Conservation (phyloP, 2,797 vertebrate species). For the Pristis pectinata region DNA sequence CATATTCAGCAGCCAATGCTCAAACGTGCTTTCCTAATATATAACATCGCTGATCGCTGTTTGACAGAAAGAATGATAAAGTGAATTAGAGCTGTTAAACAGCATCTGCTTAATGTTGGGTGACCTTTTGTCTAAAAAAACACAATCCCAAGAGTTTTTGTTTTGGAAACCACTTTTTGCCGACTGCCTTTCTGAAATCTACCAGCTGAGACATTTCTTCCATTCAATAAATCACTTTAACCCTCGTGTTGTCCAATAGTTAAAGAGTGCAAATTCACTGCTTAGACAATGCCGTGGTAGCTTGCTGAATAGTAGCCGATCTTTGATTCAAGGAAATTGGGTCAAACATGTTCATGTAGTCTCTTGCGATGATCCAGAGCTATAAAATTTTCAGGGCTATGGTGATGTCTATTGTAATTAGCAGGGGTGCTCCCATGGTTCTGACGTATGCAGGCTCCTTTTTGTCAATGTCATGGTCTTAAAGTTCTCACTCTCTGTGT, state of each 20-base stretch:
- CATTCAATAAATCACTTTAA: not conserved
- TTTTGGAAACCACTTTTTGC: not conserved
- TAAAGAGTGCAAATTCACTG: not conserved
- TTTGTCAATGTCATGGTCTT: not conserved
- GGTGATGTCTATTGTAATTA: not conserved
- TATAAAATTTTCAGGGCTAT: no score
- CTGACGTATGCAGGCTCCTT: not conserved
- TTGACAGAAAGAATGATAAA: conserved; percentile 1
- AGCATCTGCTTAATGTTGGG: not conserved
- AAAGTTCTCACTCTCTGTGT: not conserved
- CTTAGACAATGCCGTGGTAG: not conserved
- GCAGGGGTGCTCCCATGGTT: not conserved
- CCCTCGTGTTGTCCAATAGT: not conserved
- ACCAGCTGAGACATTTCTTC: not conserved
- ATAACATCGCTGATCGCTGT: not conserved
- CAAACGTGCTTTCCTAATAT: not conserved
- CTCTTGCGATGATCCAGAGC: not conserved
- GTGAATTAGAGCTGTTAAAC: not conserved
- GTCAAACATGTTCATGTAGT: no score
- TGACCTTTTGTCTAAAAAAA: not conserved
- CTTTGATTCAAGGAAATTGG: not conserved
- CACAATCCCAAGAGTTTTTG: not conserved
- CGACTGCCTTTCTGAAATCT: not conserved
- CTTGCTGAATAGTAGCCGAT: not conserved
- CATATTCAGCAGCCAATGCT: not conserved